Conservation (phyloP, 2,113 vertebrate species). For the Crotalus helleri region DNA sequence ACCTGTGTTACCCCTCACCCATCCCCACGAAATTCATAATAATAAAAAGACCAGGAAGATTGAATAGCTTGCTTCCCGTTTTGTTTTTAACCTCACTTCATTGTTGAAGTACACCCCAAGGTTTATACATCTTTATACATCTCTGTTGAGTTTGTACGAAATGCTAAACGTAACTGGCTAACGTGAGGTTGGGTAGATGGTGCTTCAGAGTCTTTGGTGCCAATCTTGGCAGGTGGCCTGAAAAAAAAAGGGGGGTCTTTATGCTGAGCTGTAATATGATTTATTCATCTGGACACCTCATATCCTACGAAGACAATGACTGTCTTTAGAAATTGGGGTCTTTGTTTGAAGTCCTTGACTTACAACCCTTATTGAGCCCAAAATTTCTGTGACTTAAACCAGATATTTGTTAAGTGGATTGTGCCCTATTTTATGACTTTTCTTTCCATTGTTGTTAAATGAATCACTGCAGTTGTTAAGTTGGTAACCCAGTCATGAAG, state of each 20-base stretch:
- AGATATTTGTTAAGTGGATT: too few species aligned
- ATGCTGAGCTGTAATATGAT: neutral
- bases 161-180: neutral
- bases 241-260: neutral
- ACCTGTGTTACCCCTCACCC: neutral
- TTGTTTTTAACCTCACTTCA: neutral
- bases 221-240: neutral
- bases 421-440: neutral
- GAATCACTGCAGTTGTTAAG: neutral
- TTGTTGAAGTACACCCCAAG: neutral
- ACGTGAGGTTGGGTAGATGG: neutral
- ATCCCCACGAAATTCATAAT: neutral
- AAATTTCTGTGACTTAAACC: neutral
- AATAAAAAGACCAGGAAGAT: neutral
- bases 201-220: neutral
- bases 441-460: accelerated
- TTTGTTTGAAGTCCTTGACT: neutral
- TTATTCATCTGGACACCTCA: neutral
- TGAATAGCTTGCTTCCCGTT: neutral
- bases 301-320: neutral
- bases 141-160: neutral
- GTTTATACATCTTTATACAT: neutral
- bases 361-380: neutral
- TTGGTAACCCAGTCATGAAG: neutral
- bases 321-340: neutral